Base-by-base conservation (phyloP, 2,113 vertebrate genomes). In the Rynchops niger region DNA sequence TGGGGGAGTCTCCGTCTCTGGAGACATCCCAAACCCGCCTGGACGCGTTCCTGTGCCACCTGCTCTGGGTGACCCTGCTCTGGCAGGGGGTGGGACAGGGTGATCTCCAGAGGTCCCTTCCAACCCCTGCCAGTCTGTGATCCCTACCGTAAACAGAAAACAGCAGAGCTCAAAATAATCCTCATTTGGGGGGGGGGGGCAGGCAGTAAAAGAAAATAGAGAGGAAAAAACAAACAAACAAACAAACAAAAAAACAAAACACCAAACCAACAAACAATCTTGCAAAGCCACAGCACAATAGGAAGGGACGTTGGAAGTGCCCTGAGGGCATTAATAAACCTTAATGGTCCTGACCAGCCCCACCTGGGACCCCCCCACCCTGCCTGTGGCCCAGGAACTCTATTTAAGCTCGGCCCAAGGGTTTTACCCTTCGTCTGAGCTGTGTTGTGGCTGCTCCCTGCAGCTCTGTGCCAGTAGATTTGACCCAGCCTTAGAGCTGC, bases 301-400 rank as follows among this genome's bases (percentile, higher is more conserved):
- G 22, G 12, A 78, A 11, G 4, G 2, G 3, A 6, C 2, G 9
- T 2, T 23, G 1, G 11, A 19, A 86, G 26, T 29, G 25, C 14
- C 4, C 20, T 34, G 40, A 81, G 36, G 47, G 19, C 40, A 27
- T 52, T 61, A 40, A 84, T 45, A 78, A 84, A 49, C 16, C 21
- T 55, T 52, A 22, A 19, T 27, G 18, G 16, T 59, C 53, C 56
- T 43, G 34, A 77, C 4, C 43, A 82, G 13, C 13, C 34, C 30
- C 66, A n/a, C 5, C 26, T 56, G 26, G 29, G 38, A 73, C 34
- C 9, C 7, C 4, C 29, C 22, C 3, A 8, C 15, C 50, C 59
- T 34, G 25, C 25, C 52, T 0, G 0, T 5, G 19, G 23, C 32
- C 36, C 53, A 19, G 56, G 19, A 76, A 2, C 23, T 66, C 67